These are phyloP conservation scores for Drosophila orena DNA, from an alignment of 1,140 invertebrate species.

Conservation along the genomic window DNA sequence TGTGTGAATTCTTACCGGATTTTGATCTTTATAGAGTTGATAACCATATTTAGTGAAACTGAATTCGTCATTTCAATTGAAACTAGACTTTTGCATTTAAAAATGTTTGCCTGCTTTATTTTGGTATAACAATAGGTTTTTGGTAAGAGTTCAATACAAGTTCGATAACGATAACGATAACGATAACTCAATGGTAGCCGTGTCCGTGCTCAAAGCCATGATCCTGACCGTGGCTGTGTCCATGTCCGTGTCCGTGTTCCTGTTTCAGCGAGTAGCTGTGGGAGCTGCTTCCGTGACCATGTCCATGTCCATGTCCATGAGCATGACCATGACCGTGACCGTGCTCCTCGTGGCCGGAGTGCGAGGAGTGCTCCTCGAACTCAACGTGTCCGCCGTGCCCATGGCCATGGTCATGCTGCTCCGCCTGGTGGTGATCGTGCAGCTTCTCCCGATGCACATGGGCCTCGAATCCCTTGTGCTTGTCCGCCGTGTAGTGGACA, in stretches of 20 bases:
- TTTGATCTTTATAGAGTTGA: too few relatives aligned
- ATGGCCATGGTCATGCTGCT: conserved; percentile 69
- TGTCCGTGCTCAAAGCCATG: conserved; percentile 54
- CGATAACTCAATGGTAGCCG: conserved; percentile 60
- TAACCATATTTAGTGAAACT: too few relatives aligned
- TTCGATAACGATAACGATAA: conserved; percentile 46
- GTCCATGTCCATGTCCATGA: conserved; percentile 30
- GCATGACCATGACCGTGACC: conserved; percentile 38
- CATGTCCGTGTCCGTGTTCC: conserved; percentile 37
- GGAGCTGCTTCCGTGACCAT: conserved; percentile 35
- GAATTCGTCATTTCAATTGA: too few relatives aligned
- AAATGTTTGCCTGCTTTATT: conserved; percentile 71
- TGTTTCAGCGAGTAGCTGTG: conserved; percentile 47
- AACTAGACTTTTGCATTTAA: conserved; percentile 41
- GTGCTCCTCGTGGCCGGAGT: conserved; percentile 32
- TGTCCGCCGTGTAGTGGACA: conserved; percentile 85
- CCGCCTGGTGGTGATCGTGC: conserved; percentile 68
- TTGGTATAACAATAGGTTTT: conserved; percentile 58
- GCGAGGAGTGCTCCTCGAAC: conserved; percentile 12
- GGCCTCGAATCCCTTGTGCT: conserved; percentile 84
- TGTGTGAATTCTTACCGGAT: too few relatives aligned
- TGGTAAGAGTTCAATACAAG: conserved; percentile 33
- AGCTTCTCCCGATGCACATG: conserved; percentile 84
- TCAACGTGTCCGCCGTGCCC: conserved; percentile 58
- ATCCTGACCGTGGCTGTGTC: conserved; percentile 45